Conservation (phyloP, 2,113 vertebrate genomes). For the Lepus americanus region DNA sequence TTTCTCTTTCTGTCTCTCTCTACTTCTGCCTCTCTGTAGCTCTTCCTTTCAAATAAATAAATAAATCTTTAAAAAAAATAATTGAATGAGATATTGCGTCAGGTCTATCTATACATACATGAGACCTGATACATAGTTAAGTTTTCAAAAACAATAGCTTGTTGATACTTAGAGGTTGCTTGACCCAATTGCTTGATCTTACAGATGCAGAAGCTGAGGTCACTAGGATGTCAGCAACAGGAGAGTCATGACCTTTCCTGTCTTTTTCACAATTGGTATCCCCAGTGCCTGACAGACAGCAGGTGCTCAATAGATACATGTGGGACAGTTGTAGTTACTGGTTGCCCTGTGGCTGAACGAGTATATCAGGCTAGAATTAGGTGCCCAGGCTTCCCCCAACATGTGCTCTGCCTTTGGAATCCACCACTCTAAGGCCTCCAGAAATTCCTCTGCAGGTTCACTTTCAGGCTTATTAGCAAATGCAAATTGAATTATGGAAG, state of each 20-base stretch:
- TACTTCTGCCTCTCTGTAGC: no score
- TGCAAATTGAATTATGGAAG: constrained; percentile 80
- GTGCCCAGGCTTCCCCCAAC: background rate
- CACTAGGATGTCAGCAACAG: background rate
- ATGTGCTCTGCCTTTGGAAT: background rate
- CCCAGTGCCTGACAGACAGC: background rate
- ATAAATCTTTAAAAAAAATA: background rate
- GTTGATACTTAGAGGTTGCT: background rate
- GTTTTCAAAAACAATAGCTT: background rate
- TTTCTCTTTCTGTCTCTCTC: no score
- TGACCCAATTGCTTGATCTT: background rate
- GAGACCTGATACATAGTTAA: background rate
- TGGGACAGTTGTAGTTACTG: background rate
- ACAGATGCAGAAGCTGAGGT: background rate
- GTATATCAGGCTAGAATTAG: background rate
- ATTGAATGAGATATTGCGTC: constrained; percentile 9
- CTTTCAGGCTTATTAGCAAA: constrained; percentile 76
- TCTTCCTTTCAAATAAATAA: no score
- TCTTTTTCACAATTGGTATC: background rate
- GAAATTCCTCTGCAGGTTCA: constrained; percentile 41
- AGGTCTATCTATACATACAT: background rate
- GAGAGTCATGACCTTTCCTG: background rate
- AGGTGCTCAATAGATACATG: background rate
- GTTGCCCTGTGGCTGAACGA: background rate
- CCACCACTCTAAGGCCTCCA: background rate